A percentile compares a stretch with the other conserved stretches of the same genome.
These are phyloP conservation scores for Elysia chlorotica DNA, from an alignment of 1,140 invertebrate species.

Conservation along the genomic window DNA sequence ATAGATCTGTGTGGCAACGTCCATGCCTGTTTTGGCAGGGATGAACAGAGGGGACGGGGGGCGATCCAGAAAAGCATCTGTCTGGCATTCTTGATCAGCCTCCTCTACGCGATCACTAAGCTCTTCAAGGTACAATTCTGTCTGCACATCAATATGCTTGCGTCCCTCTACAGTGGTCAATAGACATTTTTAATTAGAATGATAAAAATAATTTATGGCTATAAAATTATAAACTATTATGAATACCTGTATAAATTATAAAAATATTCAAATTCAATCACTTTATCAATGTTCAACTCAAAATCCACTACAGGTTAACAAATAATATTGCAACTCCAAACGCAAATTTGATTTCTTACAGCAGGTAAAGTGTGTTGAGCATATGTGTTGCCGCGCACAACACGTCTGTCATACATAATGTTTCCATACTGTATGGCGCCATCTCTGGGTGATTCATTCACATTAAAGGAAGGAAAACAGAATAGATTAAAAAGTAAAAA, in stretches of 20 bases:
- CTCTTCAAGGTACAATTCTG: slow-evolving; percentile 85
- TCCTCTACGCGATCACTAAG: slow-evolving; percentile 68
- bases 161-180: slow-evolving; percentile 76
- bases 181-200: no score
- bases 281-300: no score
- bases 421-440: slow-evolving; percentile 62
- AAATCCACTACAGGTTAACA: no score
- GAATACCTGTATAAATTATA: no score
- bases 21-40: slow-evolving; percentile 78
- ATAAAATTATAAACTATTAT: no score
- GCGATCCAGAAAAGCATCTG: slow-evolving; percentile 82
- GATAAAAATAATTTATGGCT: no score
- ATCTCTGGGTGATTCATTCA: no score
- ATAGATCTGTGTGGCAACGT: slow-evolving; percentile 82
- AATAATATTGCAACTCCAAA: no score
- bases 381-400: slow-evolving; percentile 81
- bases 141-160: slow-evolving; percentile 83
- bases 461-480: no score
- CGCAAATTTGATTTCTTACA: slow-evolving; percentile 60
- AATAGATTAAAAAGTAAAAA: slow-evolving; percentile 13
- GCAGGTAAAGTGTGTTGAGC: slow-evolving; percentile 68
- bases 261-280: no score
- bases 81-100: slow-evolving; percentile 78
- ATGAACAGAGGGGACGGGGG: slow-evolving; percentile 75
- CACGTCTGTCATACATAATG: slow-evolving; percentile 84